Evolutionary conservation across 1,140 invertebrate genomes (phyloP), one percentile per base, ranked within the genome.

Genomic region (Anoplophora glabripennis): DNA sequence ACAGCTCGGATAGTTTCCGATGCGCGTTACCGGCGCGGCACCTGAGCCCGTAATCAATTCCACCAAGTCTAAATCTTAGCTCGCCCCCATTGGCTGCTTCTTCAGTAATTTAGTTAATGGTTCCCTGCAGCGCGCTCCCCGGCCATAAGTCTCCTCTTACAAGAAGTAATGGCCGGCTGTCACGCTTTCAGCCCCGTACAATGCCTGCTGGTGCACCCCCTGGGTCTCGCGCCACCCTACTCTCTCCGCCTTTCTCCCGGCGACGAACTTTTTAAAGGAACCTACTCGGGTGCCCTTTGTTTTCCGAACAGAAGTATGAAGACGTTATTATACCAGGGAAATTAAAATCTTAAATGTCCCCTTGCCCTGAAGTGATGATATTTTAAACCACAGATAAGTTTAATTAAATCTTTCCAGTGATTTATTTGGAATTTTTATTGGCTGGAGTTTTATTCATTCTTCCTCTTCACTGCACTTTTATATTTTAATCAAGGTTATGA

Each of bases 131-230:
- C 69, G 68, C 68, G 61, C 64, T 66, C 64, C 64, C 65, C 64
- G 59, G 63, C 67, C 65, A 73, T 75, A 75, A 75, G 64, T 75
- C 72, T 69, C 64, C 60, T 63, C 48, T 68, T 74, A 75, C 72
- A 72, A 75, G 73, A 74, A 75, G 64, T 73, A 75, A 75, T 75
- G 73, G 73, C 68, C 68, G 73, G 62, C 72, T 70, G 73, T 74
- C 73, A 74, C 72, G 73, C 69, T 72, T 63, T 66, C 60, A 64
- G 65, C 66, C 69, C 62, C 60, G 45, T 62, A 61, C 56, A 61
- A 59, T 61, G 62, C 47, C 48, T 47, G 38, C 44, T 53, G 49
- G 42, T 54, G 52, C 52, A 54, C 52, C 52, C 51, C 51, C 21
- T 12, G 38, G 15, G 17, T 21, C 15, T n/a, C n/a, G 38, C 38